phyloP scores from a whole-genome alignment of 2,113 vertebrate species.

The Petroica traversi region DNA sequence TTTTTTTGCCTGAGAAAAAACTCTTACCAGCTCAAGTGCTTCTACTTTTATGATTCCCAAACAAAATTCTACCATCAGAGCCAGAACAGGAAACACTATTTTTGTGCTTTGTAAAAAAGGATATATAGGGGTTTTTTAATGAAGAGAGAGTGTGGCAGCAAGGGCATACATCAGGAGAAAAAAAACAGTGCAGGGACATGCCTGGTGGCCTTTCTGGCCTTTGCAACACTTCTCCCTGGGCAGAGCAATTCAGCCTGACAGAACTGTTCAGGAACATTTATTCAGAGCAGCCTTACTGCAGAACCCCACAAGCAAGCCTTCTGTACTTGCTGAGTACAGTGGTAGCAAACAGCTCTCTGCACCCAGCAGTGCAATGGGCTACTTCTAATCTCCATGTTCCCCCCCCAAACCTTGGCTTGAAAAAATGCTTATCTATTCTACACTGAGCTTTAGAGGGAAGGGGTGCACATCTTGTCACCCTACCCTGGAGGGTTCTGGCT shows the following conservation, averaged over 20 bases:
- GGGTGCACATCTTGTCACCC: neutral
- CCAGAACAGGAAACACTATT: neutral
- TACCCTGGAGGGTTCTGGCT: neutral
- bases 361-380: neutral
- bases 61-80: neutral
- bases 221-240: neutral
- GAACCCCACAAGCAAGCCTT: neutral
- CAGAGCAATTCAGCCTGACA: neutral
- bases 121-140: neutral
- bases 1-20: neutral
- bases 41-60: neutral
- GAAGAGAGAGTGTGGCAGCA: neutral
- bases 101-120: neutral
- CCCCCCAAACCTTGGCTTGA: neutral
- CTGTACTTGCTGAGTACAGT: fast-evolving
- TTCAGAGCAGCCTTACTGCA: neutral
- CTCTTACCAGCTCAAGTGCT: neutral
- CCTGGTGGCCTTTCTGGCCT: neutral
- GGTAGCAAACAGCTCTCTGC: neutral
- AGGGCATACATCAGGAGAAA: neutral
- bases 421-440: neutral
- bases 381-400: neutral
- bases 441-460: neutral
- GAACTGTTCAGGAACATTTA: neutral
- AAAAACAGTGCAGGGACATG: neutral